These are phyloP conservation scores for Chrysemys picta DNA, from an alignment of 2,113 vertebrate genomes.

Conservation along the genomic window DNA sequence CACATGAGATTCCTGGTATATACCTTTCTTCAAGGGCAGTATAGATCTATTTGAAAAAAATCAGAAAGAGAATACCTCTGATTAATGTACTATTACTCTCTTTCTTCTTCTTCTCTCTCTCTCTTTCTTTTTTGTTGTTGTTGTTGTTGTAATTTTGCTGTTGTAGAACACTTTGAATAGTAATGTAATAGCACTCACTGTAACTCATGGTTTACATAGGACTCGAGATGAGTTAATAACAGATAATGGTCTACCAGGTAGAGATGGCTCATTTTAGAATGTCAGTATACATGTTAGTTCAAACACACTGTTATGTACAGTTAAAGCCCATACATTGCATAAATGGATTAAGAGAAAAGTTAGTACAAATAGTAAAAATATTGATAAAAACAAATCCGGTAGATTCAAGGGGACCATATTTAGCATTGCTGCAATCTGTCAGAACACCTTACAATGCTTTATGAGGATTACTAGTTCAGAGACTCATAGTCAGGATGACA, in stretches of 20 bases:
- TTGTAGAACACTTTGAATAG: neutral
- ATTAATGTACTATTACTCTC: neutral
- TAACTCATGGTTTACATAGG: neutral
- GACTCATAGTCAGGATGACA: neutral
- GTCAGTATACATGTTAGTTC: neutral
- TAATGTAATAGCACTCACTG: neutral
- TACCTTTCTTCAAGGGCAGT: constrained; percentile 23
- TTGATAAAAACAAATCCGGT: neutral
- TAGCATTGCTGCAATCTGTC: neutral
- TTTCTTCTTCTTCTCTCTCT: neutral
- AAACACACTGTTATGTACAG: neutral
- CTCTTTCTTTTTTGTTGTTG: neutral
- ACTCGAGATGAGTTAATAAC: neutral
- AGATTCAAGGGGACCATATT: neutral
- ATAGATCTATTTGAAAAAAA: constrained; percentile 5
- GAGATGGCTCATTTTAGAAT: neutral
- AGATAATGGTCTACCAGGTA: neutral
- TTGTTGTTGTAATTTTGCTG: neutral
- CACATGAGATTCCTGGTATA: neutral
- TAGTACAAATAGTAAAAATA: neutral
- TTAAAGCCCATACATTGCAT: neutral
- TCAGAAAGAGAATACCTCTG: neutral
- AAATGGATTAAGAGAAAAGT: neutral
- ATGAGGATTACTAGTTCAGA: neutral
- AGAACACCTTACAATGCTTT: neutral